Percentiles rank a stretch among this genome's conserved stretches.
phyloP scores from a whole-genome alignment of 2,113 vertebrate species.

The Edolisoma coerulescens region DNA sequence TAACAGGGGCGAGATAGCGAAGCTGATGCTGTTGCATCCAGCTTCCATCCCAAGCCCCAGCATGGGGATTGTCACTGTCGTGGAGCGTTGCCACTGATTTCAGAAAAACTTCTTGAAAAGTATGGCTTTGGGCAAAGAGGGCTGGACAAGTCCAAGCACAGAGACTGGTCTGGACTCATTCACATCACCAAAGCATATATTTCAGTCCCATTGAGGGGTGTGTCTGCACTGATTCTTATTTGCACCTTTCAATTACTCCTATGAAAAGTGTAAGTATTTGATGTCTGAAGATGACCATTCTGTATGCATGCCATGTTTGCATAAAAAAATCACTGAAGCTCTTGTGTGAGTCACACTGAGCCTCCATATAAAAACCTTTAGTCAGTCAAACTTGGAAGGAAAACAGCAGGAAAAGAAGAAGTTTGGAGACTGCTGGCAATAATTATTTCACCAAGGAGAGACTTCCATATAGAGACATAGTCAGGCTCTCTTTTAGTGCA shows the following conservation, averaged over 20 bases:
- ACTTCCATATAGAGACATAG: not conserved
- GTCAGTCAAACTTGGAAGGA: not conserved
- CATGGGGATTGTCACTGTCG: rapidly evolving
- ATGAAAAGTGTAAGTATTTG: not conserved
- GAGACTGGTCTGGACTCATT: not conserved
- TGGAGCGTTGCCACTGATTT: not conserved
- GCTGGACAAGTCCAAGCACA: not conserved
- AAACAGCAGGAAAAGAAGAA: not conserved
- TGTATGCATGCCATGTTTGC: rapidly evolving
- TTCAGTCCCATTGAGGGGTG: not conserved
- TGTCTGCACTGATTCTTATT: not conserved
- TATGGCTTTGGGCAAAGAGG: not conserved
- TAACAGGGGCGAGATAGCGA: not conserved
- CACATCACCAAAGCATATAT: not conserved
- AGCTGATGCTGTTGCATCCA: not conserved
- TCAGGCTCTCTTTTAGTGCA: not conserved
- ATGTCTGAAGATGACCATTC: not conserved
- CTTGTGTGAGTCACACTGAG: not conserved
- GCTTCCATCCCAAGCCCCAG: not conserved
- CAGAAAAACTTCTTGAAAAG: not conserved
- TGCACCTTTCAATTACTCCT: not conserved
- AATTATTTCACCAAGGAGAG: not conserved
- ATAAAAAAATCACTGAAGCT: not conserved
- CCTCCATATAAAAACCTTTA: not conserved
- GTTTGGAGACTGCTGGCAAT: not conserved